Evolutionary conservation across 2,888 invertebrate genomes (phyloP).

Genomic region (Caenorhabditis sp.): DNA sequence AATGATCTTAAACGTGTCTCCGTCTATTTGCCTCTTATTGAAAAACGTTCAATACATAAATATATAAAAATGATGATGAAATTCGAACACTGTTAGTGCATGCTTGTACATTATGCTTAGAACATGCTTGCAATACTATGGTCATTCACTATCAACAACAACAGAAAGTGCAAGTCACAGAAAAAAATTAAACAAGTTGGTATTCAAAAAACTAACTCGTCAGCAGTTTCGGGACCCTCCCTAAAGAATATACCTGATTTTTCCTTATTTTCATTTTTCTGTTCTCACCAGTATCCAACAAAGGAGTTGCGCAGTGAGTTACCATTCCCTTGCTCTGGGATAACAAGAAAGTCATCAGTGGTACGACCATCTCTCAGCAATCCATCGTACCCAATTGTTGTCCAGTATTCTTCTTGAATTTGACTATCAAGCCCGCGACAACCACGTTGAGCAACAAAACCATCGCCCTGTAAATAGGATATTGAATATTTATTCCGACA

Average conservation of each 20-base stretch:
- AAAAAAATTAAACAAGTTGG: background rate
- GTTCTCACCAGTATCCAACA: conserved; percentile 70
- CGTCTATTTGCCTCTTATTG: too few species aligned
- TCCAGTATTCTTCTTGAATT: conserved; percentile 76
- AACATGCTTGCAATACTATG: too few species aligned
- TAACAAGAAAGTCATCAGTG: conserved; percentile 69
- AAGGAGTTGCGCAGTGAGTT: conserved; percentile 56
- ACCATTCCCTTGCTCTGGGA: conserved; percentile 61
- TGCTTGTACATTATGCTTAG: too few species aligned
- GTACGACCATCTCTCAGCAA: conserved; percentile 64
- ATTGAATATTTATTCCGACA: background rate
- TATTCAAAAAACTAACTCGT: conserved; percentile 25
- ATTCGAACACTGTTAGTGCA: too few species aligned
- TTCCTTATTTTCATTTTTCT: background rate
- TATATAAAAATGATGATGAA: too few species aligned
- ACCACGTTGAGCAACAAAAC: conserved; percentile 37
- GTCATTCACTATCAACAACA: too few species aligned
- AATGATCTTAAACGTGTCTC: too few species aligned
- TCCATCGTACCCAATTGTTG: conserved; percentile 73
- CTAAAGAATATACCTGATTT: conserved; percentile 3
- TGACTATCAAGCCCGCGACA: conserved; percentile 55
- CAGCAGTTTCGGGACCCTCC: conserved; percentile 27
- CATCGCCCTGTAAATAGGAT: conserved; percentile 34
- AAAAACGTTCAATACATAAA: too few species aligned
- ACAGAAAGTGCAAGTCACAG: background rate